Evolutionary conservation across 2,888 invertebrate species (phyloP), one percentile per base, ranked within the genome.

Genomic region (Nomada fucata): DNA sequence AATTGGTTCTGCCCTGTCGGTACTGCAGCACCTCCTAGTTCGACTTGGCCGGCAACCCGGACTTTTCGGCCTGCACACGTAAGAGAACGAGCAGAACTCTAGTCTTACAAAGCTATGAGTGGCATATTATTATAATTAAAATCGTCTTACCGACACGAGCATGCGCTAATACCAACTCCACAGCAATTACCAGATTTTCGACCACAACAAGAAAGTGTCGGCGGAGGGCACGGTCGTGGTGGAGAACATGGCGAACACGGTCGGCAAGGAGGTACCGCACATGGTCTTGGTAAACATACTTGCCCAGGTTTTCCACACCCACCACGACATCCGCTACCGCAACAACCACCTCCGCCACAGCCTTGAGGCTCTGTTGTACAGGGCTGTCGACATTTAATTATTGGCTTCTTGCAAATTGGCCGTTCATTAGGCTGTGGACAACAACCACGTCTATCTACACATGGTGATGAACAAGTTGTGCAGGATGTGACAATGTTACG

Each of bases 261-360:
- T 78, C 86, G 79, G 61, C 87, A 89, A 69, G 89, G 86, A 60
- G 91, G 89, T 57, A 81, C 67, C 69, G 76, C 61, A 79, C 89
- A 91, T 5, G 89, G 81, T 79, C 80, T 89, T 20, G 91, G 91
- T 78, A 89, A 79, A 83, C 90, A 92, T 11, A 76, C 85, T 67
- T 90, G 91, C 26, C 90, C 91, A 20, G 89, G 84, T 79, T 90
- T 91, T 61, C 90, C 91, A 73, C 92, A 91, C 73, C 91, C 88
- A 60, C 91, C 91, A 23, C 90, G 88, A 77, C 92, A 91, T 81
- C 92, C 91, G 64, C 88, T 69, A n/a, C 91, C 91, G 79, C 92
- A 92, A 69, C 88, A 90, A 82, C 92, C 91, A 53, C 91, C 90
- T 18, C 88, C 86, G 9, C 91, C 90, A 67, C 92, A 92, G 63